A percentile compares a stretch with the other conserved stretches of the same genome.
These are phyloP conservation scores for Excalfactoria chinensis DNA, from an alignment of 2,113 vertebrate genomes.

Conservation along the genomic window DNA sequence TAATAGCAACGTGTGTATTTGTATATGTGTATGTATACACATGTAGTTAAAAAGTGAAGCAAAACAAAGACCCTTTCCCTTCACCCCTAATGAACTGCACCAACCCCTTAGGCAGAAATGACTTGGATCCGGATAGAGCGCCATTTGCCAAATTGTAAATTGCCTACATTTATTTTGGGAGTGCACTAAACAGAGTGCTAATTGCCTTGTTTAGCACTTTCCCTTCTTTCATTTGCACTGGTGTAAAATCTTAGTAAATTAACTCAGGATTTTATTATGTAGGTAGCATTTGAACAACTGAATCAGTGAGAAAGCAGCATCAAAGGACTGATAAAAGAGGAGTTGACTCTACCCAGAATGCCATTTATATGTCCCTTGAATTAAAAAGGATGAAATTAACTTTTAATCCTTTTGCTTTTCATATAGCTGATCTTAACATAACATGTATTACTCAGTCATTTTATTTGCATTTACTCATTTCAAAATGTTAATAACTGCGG, in stretches of 20 bases:
- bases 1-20: slow-evolving; percentile 58
- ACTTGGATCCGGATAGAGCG: slow-evolving; percentile 77
- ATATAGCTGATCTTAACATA: slow-evolving; percentile 78
- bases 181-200: slow-evolving; percentile 86
- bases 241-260: slow-evolving; percentile 86
- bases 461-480: slow-evolving; percentile 81
- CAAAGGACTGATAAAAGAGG: slow-evolving; percentile 81
- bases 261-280: slow-evolving; percentile 83
- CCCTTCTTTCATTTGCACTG: slow-evolving; percentile 84
- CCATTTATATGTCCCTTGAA: slow-evolving; percentile 82
- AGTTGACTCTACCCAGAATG: slow-evolving; percentile 82
- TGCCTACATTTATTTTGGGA: slow-evolving; percentile 86
- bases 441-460: slow-evolving; percentile 77
- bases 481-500: slow-evolving; percentile 76
- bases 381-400: slow-evolving; percentile 84
- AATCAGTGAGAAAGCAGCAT: slow-evolving; percentile 81
- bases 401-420: slow-evolving; percentile 83
- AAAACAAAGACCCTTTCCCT: slow-evolving; percentile 80
- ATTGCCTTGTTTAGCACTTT: slow-evolving; percentile 87
- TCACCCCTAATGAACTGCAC: slow-evolving; percentile 82
- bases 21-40: neutral
- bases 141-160: slow-evolving; percentile 87
- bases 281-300: slow-evolving; percentile 84
- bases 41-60: slow-evolving; percentile 52
- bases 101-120: slow-evolving; percentile 82